A percentile compares a stretch with the other conserved stretches of the same genome.
Evolutionary conservation across 1,140 invertebrate genomes (phyloP).

Genomic region (Brachionus paranguensis): DNA sequence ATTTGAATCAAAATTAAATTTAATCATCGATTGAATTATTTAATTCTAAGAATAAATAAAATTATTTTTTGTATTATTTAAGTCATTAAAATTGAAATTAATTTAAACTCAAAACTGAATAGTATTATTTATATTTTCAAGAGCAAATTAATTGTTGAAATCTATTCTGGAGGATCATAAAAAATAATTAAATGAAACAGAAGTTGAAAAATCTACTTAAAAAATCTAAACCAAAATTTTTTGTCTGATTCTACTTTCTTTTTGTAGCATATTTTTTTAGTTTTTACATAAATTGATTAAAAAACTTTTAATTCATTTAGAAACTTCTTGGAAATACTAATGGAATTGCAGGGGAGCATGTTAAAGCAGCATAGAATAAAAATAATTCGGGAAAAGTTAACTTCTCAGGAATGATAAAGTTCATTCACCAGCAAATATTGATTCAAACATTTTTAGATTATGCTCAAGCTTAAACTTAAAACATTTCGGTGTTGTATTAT

Average conservation of each 20-base stretch:
- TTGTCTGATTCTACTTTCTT: neutral
- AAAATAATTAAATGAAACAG: no score
- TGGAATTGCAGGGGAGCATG: neutral
- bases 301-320: neutral
- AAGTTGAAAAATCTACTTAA: no score
- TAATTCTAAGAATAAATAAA: no score
- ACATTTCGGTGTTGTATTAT: neutral
- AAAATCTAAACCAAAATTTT: neutral
- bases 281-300: neutral
- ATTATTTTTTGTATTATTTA: no score
- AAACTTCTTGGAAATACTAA: neutral
- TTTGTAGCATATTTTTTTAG: neutral
- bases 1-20: no score
- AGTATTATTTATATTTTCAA: no score
- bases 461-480: neutral
- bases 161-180: no score
- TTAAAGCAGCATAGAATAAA: neutral
- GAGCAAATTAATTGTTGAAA: no score
- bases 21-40: no score
- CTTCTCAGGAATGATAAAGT: neutral
- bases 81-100: no score
- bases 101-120: no score
- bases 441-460: neutral
- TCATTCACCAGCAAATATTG: neutral
- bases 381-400: neutral